Evolutionary conservation across 2,888 invertebrate genomes (phyloP), one percentile per base, ranked within the genome.

Genomic region (Napeogenes inachia): DNA sequence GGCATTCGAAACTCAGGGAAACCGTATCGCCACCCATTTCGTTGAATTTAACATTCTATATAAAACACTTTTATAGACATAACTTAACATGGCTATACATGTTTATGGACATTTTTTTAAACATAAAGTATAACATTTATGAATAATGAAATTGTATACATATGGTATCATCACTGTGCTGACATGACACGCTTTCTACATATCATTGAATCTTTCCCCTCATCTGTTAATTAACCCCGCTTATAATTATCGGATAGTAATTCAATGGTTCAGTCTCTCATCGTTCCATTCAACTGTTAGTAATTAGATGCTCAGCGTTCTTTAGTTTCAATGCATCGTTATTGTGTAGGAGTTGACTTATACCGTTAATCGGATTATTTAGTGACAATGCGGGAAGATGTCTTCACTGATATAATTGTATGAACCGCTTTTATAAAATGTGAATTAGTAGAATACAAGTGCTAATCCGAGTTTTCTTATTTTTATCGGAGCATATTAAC

Each of bases 251-350:
- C 84, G 70, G 82, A 82, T 82, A 80, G 70, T 78, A 69, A 80
- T 83, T 87, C 78, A 85, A 88, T 88, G 75, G 83, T 70, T 73
- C 67, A 75, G 73, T 76, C 79, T 82, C 81, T 80, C 80, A 81
- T 68, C 71, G 68, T 69, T 71, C 78, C 80, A 80, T 81, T 78
- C 78, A 75, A 73, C 70, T 80, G 71, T 75, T 72, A 77, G 76
- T 79, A 80, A 80, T 82, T 85, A 86, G 79, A 78, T 71, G 79
- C 67, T 73, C 68, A 66, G 69, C 71, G 71, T 73, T 76, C 73
- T 75, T 74, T 72, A 73, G 71, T 78, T 81, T 85, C 78, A 84
- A 86, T 87, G 81, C 81, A 75, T 80, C 82, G 80, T 86, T 87
- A 81, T 78, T 80, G 73, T 75, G 69, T 42, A 33, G 68, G 70